A percentile compares a stretch with the other conserved stretches of the same genome.
These are phyloP conservation scores for Ariolimax columbianus DNA, from an alignment of 2,888 invertebrate genomes.

Conservation along the genomic window DNA sequence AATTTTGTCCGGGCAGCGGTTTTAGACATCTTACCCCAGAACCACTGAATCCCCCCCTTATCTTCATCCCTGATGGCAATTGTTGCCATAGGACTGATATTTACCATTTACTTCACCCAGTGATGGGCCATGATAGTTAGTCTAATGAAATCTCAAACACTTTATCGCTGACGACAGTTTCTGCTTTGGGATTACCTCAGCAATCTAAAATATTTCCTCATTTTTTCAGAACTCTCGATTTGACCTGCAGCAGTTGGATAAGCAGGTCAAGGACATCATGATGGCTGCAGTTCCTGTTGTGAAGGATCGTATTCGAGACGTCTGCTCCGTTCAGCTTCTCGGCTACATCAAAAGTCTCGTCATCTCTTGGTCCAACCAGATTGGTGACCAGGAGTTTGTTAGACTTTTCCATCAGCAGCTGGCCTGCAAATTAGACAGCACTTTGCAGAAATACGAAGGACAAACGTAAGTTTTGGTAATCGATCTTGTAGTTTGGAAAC, in stretches of 20 bases:
- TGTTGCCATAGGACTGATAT: no score
- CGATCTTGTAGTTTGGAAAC: no score
- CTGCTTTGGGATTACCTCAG: no score
- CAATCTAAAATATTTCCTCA: background rate
- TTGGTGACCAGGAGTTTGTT: constrained; percentile 72
- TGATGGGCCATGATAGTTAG: no score
- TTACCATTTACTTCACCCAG: no score
- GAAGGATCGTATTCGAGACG: constrained; percentile 76
- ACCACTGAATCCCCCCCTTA: no score
- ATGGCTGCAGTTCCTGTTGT: constrained; percentile 78
- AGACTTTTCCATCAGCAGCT: constrained; percentile 78
- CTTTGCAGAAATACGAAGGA: constrained; percentile 78
- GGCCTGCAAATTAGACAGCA: constrained; percentile 77
- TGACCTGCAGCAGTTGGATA: constrained; percentile 75
- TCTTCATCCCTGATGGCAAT: no score
- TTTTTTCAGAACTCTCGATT: constrained; percentile 72
- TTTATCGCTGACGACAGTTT: no score
- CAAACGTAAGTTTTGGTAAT: constrained; percentile 70
- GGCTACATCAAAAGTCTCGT: constrained; percentile 73
- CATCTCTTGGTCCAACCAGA: constrained; percentile 69
- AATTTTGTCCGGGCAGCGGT: no score
- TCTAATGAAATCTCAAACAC: no score
- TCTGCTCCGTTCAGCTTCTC: constrained; percentile 76
- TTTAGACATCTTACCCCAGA: no score
- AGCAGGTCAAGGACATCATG: constrained; percentile 78